These are phyloP conservation scores for Ylistrum balloti DNA, from an alignment of 1,140 invertebrate genomes.

Conservation along the genomic window DNA sequence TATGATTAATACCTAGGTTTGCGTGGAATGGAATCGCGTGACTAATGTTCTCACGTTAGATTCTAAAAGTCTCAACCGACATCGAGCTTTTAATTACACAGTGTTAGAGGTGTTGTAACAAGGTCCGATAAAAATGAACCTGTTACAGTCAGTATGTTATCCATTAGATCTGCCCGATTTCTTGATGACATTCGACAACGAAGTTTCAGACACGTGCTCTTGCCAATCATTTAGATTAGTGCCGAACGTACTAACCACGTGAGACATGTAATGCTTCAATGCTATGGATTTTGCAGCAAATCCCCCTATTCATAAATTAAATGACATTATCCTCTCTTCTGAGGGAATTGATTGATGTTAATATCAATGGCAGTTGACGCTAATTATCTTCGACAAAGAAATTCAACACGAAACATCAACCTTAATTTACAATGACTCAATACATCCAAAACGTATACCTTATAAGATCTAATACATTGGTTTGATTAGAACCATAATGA, in stretches of 20 bases:
- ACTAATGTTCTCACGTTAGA: background rate
- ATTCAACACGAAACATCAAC: too few species aligned
- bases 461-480: too few species aligned
- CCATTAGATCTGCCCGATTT: background rate
- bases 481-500: too few species aligned
- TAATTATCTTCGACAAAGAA: background rate
- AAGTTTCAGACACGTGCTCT: background rate
- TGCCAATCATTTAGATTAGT: background rate
- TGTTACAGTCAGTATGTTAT: background rate
- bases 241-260: background rate
- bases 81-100: background rate
- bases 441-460: too few species aligned
- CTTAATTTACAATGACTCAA: too few species aligned
- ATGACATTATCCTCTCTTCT: background rate
- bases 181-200: background rate
- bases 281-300: background rate
- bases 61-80: background rate
- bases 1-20: background rate
- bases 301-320: background rate
- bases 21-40: background rate
- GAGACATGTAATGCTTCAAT: background rate
- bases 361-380: background rate
- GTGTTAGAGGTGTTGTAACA: background rate
- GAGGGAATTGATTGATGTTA: background rate
- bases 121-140: background rate